These are phyloP conservation scores for Hystrix cristata DNA, from an alignment of 2,113 vertebrate genomes.

Conservation along the genomic window DNA sequence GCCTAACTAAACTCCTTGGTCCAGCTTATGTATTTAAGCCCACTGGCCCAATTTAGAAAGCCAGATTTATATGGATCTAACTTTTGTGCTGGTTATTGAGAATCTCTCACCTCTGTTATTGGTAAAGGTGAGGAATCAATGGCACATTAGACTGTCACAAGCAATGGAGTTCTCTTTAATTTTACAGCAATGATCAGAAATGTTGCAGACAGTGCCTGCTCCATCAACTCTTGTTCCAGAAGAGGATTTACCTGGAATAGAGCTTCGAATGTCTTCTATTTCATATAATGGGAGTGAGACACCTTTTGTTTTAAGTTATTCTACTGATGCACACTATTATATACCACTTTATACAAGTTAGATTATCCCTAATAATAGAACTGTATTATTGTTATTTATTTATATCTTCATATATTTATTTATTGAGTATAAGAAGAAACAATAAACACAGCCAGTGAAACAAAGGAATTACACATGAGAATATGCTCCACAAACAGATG, in stretches of 20 bases:
- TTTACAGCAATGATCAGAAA: background rate
- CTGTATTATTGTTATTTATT: background rate
- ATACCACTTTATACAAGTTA: background rate
- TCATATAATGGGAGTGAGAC: background rate
- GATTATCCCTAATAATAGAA: background rate
- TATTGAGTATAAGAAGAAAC: background rate
- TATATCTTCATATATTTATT: background rate
- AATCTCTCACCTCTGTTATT: slow-evolving; percentile 9
- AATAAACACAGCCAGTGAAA: background rate
- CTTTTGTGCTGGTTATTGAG: background rate
- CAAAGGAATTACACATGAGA: background rate
- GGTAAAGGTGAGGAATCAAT: background rate
- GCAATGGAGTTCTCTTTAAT: background rate
- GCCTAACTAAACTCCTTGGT: background rate
- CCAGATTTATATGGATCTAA: background rate
- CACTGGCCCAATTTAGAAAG: background rate
- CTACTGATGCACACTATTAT: background rate
- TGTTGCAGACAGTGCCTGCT: background rate
- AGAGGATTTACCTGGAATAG: background rate
- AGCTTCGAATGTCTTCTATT: slow-evolving; percentile 24
- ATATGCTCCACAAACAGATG: background rate
- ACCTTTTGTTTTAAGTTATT: background rate
- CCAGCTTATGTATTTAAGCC: background rate
- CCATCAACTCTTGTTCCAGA: background rate
- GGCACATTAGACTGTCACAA: background rate